phyloP scores from a whole-genome alignment of 2,888 invertebrate genomes.

The Gastracanthus pulcherrimus region DNA sequence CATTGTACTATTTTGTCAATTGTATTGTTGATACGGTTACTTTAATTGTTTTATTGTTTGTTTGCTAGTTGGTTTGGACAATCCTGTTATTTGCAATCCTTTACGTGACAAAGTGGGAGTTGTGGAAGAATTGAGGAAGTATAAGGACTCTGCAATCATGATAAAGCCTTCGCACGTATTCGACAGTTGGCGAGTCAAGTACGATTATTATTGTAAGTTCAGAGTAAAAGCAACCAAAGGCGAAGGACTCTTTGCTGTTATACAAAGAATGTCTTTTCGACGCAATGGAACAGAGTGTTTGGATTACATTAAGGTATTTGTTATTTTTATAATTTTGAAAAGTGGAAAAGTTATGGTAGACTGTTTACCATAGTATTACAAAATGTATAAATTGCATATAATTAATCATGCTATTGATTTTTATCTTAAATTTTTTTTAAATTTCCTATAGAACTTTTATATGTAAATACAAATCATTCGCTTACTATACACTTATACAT shows the following conservation, averaged over 20 bases:
- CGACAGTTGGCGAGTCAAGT: constrained; percentile 56
- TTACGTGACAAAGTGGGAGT: constrained; percentile 48
- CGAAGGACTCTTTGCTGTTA: constrained; percentile 78
- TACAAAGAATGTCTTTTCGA: constrained; percentile 78
- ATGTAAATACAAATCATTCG: no score
- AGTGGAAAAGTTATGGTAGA: no score
- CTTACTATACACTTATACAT: no score
- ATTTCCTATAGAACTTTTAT: no score
- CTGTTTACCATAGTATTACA: no score
- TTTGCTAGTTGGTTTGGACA: constrained; percentile 63
- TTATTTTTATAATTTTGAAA: neutral
- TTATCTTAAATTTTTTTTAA: no score
- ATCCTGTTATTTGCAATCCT: constrained; percentile 64
- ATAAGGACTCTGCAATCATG: constrained; percentile 49
- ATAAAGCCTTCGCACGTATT: constrained; percentile 57
- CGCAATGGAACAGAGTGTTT: constrained; percentile 75
- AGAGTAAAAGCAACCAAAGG: constrained; percentile 65
- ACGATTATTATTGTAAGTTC: constrained; percentile 65
- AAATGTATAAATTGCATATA: no score
- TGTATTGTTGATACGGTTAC: neutral
- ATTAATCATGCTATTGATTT: no score
- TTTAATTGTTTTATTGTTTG: neutral
- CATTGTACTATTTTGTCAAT: no score
- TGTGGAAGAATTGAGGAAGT: constrained; percentile 29
- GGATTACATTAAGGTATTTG: constrained; percentile 77